phyloP scores from a whole-genome alignment of 2,113 vertebrate species.

The Galeopterus variegatus region DNA sequence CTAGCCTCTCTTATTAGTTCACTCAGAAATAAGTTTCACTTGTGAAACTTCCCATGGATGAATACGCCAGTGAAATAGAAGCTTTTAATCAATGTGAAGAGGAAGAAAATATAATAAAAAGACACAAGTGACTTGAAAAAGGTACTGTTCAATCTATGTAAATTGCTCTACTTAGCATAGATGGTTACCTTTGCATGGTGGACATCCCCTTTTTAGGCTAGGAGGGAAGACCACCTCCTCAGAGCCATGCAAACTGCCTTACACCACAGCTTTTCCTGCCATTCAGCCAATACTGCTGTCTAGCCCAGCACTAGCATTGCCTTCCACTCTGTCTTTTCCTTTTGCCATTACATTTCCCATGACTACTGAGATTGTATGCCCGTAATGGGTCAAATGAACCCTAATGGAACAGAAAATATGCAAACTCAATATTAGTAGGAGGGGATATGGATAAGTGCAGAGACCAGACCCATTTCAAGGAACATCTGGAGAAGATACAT shows the following conservation, averaged over 20 bases:
- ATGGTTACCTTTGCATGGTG: not conserved
- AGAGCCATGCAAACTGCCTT: not conserved
- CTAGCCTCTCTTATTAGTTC: not conserved
- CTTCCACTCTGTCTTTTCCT: not conserved
- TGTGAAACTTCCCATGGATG: not conserved
- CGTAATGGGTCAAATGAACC: not conserved
- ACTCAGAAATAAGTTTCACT: not conserved
- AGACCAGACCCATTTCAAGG: not conserved
- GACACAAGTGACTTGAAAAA: not conserved
- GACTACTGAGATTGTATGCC: conserved; percentile 16
- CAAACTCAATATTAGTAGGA: not conserved
- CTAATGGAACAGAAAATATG: conserved; percentile 26
- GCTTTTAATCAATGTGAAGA: not conserved
- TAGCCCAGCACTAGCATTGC: not conserved
- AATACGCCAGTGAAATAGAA: conserved; percentile 6
- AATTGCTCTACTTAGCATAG: not conserved
- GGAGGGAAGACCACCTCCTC: not conserved
- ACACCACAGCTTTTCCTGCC: not conserved
- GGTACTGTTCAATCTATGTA: not conserved
- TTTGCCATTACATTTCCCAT: not conserved
- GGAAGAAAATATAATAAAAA: not conserved
- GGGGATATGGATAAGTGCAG: not conserved
- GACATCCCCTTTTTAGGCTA: not conserved
- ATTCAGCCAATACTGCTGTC: not conserved
- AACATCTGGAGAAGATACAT: not conserved